Evolutionary conservation across 2,797 vertebrate genomes (phyloP).

Genomic region (Rachycentron canadum): DNA sequence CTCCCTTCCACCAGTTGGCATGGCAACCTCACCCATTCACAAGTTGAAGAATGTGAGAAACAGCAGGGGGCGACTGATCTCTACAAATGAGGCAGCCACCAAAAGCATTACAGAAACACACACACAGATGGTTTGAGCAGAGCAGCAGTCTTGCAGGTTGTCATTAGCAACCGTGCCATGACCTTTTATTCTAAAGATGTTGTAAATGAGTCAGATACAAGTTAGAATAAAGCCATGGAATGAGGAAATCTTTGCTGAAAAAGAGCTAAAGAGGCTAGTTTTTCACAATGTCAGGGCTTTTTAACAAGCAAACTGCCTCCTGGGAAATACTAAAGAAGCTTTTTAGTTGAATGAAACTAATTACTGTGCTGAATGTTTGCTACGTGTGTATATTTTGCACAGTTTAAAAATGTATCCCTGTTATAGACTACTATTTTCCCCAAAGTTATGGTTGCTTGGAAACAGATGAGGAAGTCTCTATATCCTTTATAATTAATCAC

Average conservation of each 20-base stretch:
- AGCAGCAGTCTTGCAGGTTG: constrained; percentile 74
- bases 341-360: constrained; percentile 33
- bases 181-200: constrained; percentile 69
- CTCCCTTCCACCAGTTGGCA: constrained; percentile 56
- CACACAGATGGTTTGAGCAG: constrained; percentile 17
- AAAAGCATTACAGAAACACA: not conserved
- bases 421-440: not conserved
- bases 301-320: constrained; percentile 32
- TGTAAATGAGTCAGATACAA: constrained; percentile 69
- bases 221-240: constrained; percentile 19
- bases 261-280: constrained; percentile 18
- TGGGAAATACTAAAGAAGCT: constrained; percentile 11
- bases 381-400: constrained; percentile 24
- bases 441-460: not conserved
- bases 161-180: constrained; percentile 80
- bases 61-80: constrained; percentile 84
- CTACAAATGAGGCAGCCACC: constrained; percentile 59
- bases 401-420: not conserved
- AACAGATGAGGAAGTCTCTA: not conserved
- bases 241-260: constrained; percentile 38
- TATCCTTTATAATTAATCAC: constrained; percentile 32
- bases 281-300: constrained; percentile 16
- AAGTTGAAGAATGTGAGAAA: constrained; percentile 52
- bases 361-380: constrained; percentile 23
- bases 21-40: constrained; percentile 57